Evolutionary conservation across 2,888 invertebrate genomes (phyloP), one percentile per base, ranked within the genome.

Genomic region (Podabrus alpinus): DNA sequence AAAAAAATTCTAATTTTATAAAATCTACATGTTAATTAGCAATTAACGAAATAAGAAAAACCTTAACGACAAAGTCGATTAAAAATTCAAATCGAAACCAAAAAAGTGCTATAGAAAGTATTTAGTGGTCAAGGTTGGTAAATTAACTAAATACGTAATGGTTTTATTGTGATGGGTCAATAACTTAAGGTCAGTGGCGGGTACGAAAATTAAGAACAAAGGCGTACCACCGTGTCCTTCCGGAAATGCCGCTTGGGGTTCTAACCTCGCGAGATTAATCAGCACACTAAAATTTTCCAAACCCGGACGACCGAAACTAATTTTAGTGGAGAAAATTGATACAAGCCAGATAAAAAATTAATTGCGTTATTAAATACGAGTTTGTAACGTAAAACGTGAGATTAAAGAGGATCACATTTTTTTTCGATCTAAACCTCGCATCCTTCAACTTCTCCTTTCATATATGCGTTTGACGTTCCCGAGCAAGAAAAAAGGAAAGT

Each of bases 11-110:
- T 61, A 61, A 64, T 64, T 64, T 21, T 17, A 19, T 7, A n/a
- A n/a, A 64, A 64, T 64, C n/a, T 64, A 64, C 17, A 64, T 64
- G 17, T 64, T 64, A 64, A 64, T n/a, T 64, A n/a, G 62, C 21
- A 64, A 64, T 64, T 64, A 64, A 19, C 62, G 15, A 64, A 64
- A 19, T n/a, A 64, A 64, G 62, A 21, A 45, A 45, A 45, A 45
- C 13, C 45, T n/a, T 45, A 45, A 45, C 45, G 45, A 45, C 9
- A n/a, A 45, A 19, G 62, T 64, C 21, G 21, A 64, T 64, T 64
- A 19, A 64, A 64, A 64, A 64, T 64, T 64, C 19, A 64, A 64
- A 64, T n/a, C n/a, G 21, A 64, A 64, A 19, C 13, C 21, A 19
- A 64, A 64, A 45, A 45, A 45, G n/a, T 45, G 45, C n/a, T 45